Percentiles rank a stretch among this genome's conserved stretches.
Conservation (phyloP, 2,888 invertebrate species). For the Julus scanicus region DNA sequence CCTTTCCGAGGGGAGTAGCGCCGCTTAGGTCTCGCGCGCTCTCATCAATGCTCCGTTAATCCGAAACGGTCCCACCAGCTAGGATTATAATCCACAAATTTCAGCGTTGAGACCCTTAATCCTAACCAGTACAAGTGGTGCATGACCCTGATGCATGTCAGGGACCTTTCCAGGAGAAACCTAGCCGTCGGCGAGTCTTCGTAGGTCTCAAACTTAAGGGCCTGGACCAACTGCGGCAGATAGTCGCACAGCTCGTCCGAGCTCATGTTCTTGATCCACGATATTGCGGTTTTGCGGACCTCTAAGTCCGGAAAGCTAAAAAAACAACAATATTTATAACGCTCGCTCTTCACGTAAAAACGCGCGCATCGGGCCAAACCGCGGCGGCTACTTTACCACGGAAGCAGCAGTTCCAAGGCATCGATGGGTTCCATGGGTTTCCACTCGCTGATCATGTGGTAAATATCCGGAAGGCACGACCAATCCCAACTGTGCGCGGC, state of each 20-base stretch:
- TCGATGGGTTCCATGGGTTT: slow-evolving; percentile 83
- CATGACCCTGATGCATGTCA: slow-evolving; percentile 89
- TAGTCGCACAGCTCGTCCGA: slow-evolving; percentile 91
- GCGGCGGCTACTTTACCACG: slow-evolving; percentile 73
- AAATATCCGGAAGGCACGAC: slow-evolving; percentile 85
- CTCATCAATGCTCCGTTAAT: too few relatives aligned
- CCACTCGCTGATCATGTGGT: slow-evolving; percentile 90
- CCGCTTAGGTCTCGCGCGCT: too few relatives aligned
- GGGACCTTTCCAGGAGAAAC: slow-evolving; percentile 83
- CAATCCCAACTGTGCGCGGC: slow-evolving; percentile 94
- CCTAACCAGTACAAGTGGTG: slow-evolving; percentile 90
- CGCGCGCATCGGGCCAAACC: too few relatives aligned
- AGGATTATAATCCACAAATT: too few relatives aligned
- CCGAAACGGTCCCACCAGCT: too few relatives aligned
- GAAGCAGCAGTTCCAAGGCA: slow-evolving; percentile 90
- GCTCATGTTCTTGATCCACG: slow-evolving; percentile 80
- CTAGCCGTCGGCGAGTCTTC: slow-evolving; percentile 87
- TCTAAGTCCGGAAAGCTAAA: slow-evolving; percentile 88
- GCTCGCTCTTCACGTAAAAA: not conserved
- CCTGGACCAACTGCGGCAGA: slow-evolving; percentile 93
- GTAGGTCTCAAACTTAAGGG: slow-evolving; percentile 85
- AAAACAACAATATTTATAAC: slow-evolving; percentile 36
- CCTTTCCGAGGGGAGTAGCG: too few relatives aligned
- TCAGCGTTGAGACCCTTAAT: too few relatives aligned
- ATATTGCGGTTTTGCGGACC: slow-evolving; percentile 86